Evolutionary conservation across 2,113 vertebrate genomes (phyloP), one percentile per base, ranked within the genome.

Genomic region (Leptosomus discolor): DNA sequence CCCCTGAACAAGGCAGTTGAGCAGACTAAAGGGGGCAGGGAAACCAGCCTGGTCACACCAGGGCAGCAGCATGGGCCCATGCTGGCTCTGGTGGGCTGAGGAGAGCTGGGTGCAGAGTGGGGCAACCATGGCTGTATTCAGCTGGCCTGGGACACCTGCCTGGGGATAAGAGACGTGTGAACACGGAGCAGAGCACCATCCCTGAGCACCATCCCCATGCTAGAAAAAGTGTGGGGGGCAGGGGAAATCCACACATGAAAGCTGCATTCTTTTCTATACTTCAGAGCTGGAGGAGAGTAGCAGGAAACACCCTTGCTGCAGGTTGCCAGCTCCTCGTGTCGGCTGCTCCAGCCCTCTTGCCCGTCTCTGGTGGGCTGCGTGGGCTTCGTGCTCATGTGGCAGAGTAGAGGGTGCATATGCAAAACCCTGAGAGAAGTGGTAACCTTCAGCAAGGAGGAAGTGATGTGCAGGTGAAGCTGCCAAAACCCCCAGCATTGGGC

Each of bases 31-130:
- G 48, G 16, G 23, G 27, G 13, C 24, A 63, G 65, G 65, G 58
- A 43, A 48, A 24, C 8, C 51, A 85, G 50, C 57, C 67, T n/a
- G n/a, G n/a, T n/a, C n/a, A n/a, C n/a, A n/a, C 54, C 0, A 1
- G 21, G 36, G 24, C 50, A 43, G 11, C 5, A 2, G 61, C n/a
- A 43, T 3, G 1, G 29, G 18, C 36, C 53, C 0, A 0, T 50
- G 56, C 76, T 61, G 41, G 50, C n/a, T 65, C 34, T 63, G 60
- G 18, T 0, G 0, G 12, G n/a, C 6, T n/a, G 1, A 24, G 56
- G 30, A 2, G 3, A 51, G 29, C 45, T 79, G 23, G 36, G 34
- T 37, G 14, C 36, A 61, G 41, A 60, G 30, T 1, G 12, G 12
- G 26, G 32, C 81, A 83, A 45, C 50, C 3, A 3, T 3, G 11